These are phyloP conservation scores for Cecidostiba fungosa DNA, from an alignment of 2,888 invertebrate genomes.

Conservation along the genomic window DNA sequence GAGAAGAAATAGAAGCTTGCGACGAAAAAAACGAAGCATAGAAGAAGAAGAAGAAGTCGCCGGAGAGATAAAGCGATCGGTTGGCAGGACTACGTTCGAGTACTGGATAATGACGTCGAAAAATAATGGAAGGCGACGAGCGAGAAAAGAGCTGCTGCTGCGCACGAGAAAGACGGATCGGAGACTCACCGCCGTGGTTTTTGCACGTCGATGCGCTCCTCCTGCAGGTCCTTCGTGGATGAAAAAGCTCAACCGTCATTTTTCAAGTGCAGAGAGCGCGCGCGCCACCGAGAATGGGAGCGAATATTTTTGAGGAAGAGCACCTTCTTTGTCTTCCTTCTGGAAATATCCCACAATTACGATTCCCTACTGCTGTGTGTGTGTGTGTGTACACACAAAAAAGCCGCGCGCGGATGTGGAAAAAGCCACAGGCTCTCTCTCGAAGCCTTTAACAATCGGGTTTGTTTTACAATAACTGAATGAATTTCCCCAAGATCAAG, in stretches of 20 bases:
- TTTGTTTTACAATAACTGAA: background rate
- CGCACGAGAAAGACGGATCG: constrained; percentile 45
- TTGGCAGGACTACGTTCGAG: constrained; percentile 39
- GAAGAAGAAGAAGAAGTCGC: background rate
- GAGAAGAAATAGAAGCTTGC: background rate
- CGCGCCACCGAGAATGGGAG: constrained; percentile 11
- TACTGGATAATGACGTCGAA: constrained; percentile 61
- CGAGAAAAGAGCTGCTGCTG: constrained; percentile 4
- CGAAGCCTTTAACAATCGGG: constrained; percentile 27
- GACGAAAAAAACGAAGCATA: background rate
- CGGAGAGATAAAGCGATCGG: constrained; percentile 56
- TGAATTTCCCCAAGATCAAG: constrained; percentile 14
- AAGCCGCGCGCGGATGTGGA: background rate
- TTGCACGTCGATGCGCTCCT: constrained; percentile 33
- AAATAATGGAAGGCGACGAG: constrained; percentile 57
- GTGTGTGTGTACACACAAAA: background rate
- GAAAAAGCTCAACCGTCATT: constrained; percentile 56
- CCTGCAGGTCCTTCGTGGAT: background rate
- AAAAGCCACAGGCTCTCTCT: background rate
- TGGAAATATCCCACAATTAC: background rate
- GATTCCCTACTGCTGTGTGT: background rate
- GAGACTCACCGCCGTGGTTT: constrained; percentile 37
- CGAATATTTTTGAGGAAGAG: constrained; percentile 50
- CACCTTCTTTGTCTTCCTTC: background rate
- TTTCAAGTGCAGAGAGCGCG: constrained; percentile 34